Conservation (phyloP, 2,113 vertebrate species). For the Elgaria multicarinata region DNA sequence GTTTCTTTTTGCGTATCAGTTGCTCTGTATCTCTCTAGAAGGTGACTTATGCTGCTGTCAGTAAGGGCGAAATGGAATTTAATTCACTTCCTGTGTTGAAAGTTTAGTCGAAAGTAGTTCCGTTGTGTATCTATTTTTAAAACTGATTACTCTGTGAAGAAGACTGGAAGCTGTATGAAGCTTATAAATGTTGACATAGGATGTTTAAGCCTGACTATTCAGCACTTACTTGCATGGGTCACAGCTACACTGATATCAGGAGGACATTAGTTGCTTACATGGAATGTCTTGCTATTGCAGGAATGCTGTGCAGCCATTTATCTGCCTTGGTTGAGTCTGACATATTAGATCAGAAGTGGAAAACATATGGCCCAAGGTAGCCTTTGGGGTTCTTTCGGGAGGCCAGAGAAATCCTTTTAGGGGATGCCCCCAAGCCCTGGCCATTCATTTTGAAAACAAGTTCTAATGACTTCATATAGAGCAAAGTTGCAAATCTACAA, state of each 20-base stretch:
- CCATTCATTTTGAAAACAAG: not conserved
- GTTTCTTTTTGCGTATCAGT: not conserved
- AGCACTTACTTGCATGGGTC: not conserved
- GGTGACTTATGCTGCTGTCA: conserved; percentile 49
- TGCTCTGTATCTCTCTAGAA: conserved; percentile 5
- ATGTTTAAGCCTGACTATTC: conserved; percentile 50
- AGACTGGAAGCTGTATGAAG: conserved; percentile 42
- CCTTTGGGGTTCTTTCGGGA: not conserved
- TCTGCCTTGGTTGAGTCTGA: not conserved
- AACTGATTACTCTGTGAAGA: conserved; percentile 48
- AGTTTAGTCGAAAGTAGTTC: conserved; percentile 73
- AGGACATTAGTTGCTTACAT: not conserved
- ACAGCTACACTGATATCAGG: not conserved
- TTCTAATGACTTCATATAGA: not conserved
- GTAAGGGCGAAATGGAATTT: conserved; percentile 71
- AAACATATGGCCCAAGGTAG: not conserved
- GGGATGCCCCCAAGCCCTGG: too few relatives aligned
- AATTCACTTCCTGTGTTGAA: conserved; percentile 76
- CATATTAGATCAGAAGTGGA: not conserved
- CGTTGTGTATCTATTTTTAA: conserved; percentile 72
- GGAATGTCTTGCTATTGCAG: not conserved
- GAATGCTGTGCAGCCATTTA: not conserved
- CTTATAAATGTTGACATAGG: conserved; percentile 46
- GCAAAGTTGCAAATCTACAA: not conserved
- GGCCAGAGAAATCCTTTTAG: not conserved